Percentiles rank a stretch among this genome's conserved stretches.
These are phyloP conservation scores for Clinocottus analis DNA, from an alignment of 2,113 vertebrate species.

Conservation along the genomic window DNA sequence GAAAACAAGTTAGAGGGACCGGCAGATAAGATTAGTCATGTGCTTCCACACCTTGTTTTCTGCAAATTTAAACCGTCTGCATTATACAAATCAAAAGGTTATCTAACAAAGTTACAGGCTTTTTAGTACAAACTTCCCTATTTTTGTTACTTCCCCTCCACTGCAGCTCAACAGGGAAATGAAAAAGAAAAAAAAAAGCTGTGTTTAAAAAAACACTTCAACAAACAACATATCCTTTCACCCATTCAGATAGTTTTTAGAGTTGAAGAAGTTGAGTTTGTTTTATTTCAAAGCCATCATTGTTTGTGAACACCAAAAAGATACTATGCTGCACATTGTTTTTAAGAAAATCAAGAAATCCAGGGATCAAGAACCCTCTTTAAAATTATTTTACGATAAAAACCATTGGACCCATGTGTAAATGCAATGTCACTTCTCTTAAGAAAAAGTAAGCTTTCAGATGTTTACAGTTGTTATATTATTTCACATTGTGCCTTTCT, in stretches of 20 bases:
- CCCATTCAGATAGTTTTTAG: neutral
- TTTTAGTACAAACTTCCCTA: neutral
- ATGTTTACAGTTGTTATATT: conserved; percentile 24
- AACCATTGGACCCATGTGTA: neutral
- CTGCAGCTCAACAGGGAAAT: neutral
- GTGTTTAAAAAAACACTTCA: neutral
- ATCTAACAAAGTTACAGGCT: neutral
- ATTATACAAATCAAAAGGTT: neutral
- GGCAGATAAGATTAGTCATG: neutral
- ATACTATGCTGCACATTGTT: neutral
- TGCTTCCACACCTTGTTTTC: neutral
- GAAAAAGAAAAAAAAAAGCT: neutral
- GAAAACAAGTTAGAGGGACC: neutral
- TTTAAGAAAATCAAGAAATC: no score
- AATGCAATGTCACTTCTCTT: neutral
- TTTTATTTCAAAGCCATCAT: neutral
- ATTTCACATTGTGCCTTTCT: conserved; percentile 5
- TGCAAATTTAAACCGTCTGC: neutral
- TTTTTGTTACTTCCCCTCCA: neutral
- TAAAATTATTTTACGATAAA: neutral
- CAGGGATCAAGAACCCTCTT: neutral
- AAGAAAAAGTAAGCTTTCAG: neutral
- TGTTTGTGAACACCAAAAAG: neutral
- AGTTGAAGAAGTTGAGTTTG: neutral
- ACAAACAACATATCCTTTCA: neutral